Percentiles rank a stretch among this genome's conserved stretches.
These are phyloP conservation scores for Euzophera pinguis DNA, from an alignment of 2,888 invertebrate species.

Conservation along the genomic window DNA sequence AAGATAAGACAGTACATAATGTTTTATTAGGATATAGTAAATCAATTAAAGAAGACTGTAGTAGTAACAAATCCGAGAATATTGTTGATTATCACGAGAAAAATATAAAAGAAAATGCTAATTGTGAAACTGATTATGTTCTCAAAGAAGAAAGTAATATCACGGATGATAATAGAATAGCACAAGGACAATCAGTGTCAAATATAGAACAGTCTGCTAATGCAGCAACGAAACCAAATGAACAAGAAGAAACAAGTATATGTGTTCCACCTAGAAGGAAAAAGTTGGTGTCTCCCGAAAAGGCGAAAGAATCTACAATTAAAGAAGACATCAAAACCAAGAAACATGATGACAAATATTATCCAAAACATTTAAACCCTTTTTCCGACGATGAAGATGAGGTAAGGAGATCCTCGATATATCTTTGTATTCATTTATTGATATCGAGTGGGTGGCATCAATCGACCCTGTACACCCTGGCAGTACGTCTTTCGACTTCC, in stretches of 20 bases:
- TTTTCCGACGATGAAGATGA: conserved; percentile 85
- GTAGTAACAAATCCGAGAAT: conserved; percentile 23
- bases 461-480: no score
- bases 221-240: conserved; percentile 17
- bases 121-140: conserved; percentile 22
- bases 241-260: conserved; percentile 47
- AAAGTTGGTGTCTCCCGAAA: conserved; percentile 40
- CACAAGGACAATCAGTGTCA: conserved; percentile 17
- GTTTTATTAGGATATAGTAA: conserved; percentile 29
- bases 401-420: conserved; percentile 24
- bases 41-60: conserved; percentile 36
- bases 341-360: conserved; percentile 47
- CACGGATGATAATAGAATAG: conserved; percentile 65
- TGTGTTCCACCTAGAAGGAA: conserved; percentile 70
- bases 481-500: no score
- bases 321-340: conserved; percentile 26
- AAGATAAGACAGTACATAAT: conserved; percentile 34
- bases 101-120: conserved; percentile 21
- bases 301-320: conserved; percentile 28
- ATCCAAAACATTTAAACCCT: conserved; percentile 91
- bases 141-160: conserved; percentile 49
- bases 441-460: no score
- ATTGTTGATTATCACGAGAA: conserved; percentile 24
- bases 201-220: background rate
- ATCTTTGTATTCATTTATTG: no score